Conservation (phyloP, 1,140 invertebrate genomes). For the Caenorhabditis inopinata region DNA sequence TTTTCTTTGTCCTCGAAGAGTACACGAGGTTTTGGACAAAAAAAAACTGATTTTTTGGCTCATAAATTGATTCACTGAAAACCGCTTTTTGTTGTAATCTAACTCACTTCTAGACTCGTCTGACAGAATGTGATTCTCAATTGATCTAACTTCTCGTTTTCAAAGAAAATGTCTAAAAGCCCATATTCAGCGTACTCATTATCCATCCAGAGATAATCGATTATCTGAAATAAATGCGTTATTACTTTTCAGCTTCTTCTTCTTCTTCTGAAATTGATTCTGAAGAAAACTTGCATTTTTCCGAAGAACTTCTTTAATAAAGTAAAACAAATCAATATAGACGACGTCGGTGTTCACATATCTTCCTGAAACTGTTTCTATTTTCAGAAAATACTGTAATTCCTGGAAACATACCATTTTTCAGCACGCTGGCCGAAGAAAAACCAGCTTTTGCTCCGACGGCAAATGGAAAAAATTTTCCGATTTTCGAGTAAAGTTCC, state of each 20-base stretch:
- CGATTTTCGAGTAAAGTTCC: not conserved
- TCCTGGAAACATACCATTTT: not conserved
- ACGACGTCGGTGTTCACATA: not conserved
- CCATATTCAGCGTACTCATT: constrained; percentile 8
- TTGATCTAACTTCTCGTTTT: not conserved
- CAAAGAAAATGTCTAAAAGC: not conserved
- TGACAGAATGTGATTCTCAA: not conserved
- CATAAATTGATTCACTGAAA: no score
- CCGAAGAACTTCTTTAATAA: not conserved
- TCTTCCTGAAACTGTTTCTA: not conserved
- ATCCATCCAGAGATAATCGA: constrained; percentile 6
- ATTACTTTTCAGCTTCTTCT: not conserved
- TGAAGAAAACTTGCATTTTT: not conserved
- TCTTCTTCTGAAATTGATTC: not conserved
- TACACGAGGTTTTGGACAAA: no score
- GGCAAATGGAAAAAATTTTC: constrained; percentile 26
- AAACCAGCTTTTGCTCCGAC: not conserved
- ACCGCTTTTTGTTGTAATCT: no score
- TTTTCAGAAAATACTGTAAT: not conserved
- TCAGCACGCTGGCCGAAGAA: constrained; percentile 1
- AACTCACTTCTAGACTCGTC: not conserved
- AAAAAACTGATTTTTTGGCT: no score
- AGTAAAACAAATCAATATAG: not conserved
- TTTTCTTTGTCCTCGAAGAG: not conserved
- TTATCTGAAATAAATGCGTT: not conserved